A percentile compares a stretch with the other conserved stretches of the same genome.
These are phyloP conservation scores for Callorhinus ursinus DNA, from an alignment of 2,113 vertebrate species.

Conservation along the genomic window DNA sequence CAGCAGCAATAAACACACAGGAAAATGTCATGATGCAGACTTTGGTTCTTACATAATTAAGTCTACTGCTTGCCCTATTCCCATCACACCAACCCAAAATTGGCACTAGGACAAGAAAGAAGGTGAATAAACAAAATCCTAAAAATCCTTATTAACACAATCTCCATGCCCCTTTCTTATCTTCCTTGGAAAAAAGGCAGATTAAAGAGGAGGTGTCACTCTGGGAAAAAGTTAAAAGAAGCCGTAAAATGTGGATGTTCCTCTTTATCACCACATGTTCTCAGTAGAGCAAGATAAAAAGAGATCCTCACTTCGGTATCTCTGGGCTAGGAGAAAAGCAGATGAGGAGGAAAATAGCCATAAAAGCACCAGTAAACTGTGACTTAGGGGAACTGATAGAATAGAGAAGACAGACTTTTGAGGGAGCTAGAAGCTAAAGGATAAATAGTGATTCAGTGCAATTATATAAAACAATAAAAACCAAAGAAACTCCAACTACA, in stretches of 20 bases:
- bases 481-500: not conserved
- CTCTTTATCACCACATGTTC: not conserved
- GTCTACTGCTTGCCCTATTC: not conserved
- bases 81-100: not conserved
- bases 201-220: not conserved
- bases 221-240: not conserved
- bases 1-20: not conserved
- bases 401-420: not conserved
- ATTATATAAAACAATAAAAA: constrained; percentile 3
- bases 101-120: not conserved
- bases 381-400: not conserved
- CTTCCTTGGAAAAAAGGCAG: not conserved
- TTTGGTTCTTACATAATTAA: not conserved
- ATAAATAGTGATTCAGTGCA: not conserved
- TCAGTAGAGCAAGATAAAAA: not conserved
- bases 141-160: not conserved
- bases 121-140: not conserved
- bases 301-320: not conserved
- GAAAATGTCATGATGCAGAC: not conserved
- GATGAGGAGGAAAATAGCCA: not conserved
- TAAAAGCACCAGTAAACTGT: not conserved
- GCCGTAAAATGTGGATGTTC: not conserved
- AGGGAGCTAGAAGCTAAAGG: not conserved
- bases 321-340: not conserved
- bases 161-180: not conserved